These are phyloP conservation scores for Hirtodrosophila cameraria DNA, from an alignment of 2,888 invertebrate genomes.

Conservation along the genomic window DNA sequence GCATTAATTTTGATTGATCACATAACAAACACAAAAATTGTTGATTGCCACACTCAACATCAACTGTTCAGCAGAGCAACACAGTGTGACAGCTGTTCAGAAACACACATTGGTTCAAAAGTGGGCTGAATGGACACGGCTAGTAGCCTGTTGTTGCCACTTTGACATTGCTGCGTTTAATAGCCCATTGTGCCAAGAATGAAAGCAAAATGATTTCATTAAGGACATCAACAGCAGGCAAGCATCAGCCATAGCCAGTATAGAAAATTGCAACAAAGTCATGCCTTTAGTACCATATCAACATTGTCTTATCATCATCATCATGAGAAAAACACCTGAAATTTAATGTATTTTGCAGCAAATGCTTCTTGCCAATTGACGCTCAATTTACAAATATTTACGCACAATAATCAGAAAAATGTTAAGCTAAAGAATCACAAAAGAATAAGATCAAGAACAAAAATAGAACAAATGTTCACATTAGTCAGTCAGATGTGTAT, in stretches of 20 bases:
- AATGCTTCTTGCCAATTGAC: constrained; percentile 56
- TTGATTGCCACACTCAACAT: constrained; percentile 7
- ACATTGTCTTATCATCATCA: constrained; percentile 16
- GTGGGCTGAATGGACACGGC: background rate
- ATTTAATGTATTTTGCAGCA: constrained; percentile 43
- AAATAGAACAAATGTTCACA: background rate
- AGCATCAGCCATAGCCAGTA: constrained; percentile 4
- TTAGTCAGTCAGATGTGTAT: constrained; percentile 10
- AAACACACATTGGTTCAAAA: background rate
- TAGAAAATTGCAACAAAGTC: constrained; percentile 20
- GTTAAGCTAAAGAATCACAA: constrained; percentile 3
- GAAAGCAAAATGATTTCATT: constrained; percentile 44
- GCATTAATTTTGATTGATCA: constrained; percentile 22
- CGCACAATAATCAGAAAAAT: constrained; percentile 41
- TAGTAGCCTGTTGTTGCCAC: constrained; percentile 30
- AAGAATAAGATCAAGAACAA: constrained; percentile 1
- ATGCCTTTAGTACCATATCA: constrained; percentile 17
- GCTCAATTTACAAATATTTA: constrained; percentile 53
- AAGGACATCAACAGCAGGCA: constrained; percentile 39
- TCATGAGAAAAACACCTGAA: constrained; percentile 25
- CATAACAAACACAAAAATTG: constrained; percentile 31
- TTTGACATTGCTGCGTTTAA: constrained; percentile 13
- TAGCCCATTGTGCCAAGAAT: constrained; percentile 41
- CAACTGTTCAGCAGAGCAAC: background rate
- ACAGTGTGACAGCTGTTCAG: too few species aligned